These are phyloP conservation scores for Hylaeus anthracinus DNA, from an alignment of 1,140 invertebrate species.

Conservation along the genomic window DNA sequence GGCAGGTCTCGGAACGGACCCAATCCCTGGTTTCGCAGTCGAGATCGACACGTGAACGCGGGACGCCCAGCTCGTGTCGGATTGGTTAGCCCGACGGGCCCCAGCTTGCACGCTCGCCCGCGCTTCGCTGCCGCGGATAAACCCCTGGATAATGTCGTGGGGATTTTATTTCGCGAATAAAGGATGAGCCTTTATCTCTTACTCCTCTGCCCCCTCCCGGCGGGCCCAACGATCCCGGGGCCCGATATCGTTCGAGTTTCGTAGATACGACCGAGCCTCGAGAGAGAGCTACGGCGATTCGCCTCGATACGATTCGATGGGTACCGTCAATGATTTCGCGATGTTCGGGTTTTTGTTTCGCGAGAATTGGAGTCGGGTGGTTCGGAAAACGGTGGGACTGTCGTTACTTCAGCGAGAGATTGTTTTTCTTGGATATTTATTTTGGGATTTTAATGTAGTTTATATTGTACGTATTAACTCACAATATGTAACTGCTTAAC, in stretches of 20 bases:
- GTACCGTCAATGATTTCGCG: not conserved
- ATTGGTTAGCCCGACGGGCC: conserved; percentile 61
- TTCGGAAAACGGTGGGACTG: too few species aligned
- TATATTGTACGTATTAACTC: too few species aligned
- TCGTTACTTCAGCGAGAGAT: too few species aligned
- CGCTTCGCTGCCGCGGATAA: conserved; percentile 41
- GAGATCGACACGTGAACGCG: conserved; percentile 19
- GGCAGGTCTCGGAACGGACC: conserved; percentile 34
- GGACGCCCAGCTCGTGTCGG: conserved; percentile 53
- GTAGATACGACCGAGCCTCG: conserved; percentile 1
- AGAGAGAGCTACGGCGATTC: too few species aligned
- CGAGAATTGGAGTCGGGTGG: too few species aligned
- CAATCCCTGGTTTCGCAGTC: conserved; percentile 53
- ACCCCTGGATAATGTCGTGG: conserved; percentile 58
- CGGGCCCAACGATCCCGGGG: conserved; percentile 18
- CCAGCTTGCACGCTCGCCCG: conserved; percentile 30
- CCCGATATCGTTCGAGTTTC: conserved; percentile 22
- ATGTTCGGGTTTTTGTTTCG: too few species aligned
- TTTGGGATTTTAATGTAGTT: too few species aligned
- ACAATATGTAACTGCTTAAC: too few species aligned
- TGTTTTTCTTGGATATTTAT: too few species aligned
- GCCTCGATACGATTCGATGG: not conserved
- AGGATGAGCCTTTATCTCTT: conserved; percentile 58
- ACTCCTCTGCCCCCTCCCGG: conserved; percentile 17
- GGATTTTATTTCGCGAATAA: conserved; percentile 65